Base-by-base conservation (phyloP, 2,888 invertebrate genomes). In the Drosophila neonasuta region DNA sequence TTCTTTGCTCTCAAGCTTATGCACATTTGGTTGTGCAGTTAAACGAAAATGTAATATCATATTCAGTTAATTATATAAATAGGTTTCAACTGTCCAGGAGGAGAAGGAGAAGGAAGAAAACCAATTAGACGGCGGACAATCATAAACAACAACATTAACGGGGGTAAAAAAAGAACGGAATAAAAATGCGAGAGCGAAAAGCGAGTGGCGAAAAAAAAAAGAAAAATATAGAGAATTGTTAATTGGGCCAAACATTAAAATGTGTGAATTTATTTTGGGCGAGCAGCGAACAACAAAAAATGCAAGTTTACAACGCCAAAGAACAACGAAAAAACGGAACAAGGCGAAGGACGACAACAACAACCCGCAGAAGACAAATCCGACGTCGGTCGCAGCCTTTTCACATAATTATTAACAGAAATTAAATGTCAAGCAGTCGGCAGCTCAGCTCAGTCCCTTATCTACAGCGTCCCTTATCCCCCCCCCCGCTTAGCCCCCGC, bases 331-430 rank as follows among this genome's bases (percentile, higher is more conserved):
- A 10, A 34, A 34, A 39, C 15, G 17, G 24, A 39, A 44, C 10
- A 6, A 13, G 13, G 5, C 1, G 29, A 48, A 20, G 34, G 45
- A 24, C 34, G 10, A 10, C 49, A 29, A 68, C 42, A 8, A 42
- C 13, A 67, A 58, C 66, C 49, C 58, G 45, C 49, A 55, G 59
- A 68, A 76, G 56, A 66, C 68, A 71, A 77, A 76, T 79, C 62
- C 77, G 29, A 71, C 50, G 55, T 54, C 39, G 68, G 55, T 71
- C 61, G 74, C 67, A 71, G 60, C 63, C 63, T 59, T 71, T 75
- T 67, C 63, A 68, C 74, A 79, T 77, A 77, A 78, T 78, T 74
- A 79, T 78, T 77, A 80, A 67, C 74, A 79, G 71, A 63, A 78
- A 79, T 77, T 65, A 77, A 79, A 79, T 76, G 73, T 58, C 62